phyloP scores from a whole-genome alignment of 2,113 vertebrate genomes.

The Conger conger region DNA sequence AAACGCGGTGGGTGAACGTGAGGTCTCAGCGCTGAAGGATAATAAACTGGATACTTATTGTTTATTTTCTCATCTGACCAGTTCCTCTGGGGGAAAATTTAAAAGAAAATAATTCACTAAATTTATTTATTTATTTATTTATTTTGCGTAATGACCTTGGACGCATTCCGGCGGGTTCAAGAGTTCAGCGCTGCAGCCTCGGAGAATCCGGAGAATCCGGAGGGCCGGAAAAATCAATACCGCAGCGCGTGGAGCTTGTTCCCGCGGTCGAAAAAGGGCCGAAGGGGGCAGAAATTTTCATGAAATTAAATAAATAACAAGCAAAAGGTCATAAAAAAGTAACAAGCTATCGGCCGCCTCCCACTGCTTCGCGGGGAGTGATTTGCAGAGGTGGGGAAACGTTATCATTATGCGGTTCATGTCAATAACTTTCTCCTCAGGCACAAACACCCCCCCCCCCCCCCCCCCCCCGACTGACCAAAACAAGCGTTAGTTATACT shows the following conservation, averaged over 20 bases:
- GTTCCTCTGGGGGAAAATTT: neutral
- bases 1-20: neutral
- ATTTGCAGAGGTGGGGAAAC: slow-evolving; percentile 46
- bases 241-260: slow-evolving; percentile 7
- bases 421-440: slow-evolving; percentile 49
- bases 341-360: slow-evolving; percentile 17
- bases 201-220: slow-evolving; percentile 18
- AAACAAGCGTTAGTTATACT: slow-evolving; percentile 49
- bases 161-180: neutral
- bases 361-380: slow-evolving; percentile 23
- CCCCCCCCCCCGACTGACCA: slow-evolving; percentile 28
- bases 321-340: slow-evolving; percentile 1
- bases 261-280: slow-evolving; percentile 11
- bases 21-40: neutral
- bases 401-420: slow-evolving; percentile 43
- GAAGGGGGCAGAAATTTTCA: slow-evolving; percentile 25
- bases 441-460: slow-evolving; percentile 25
- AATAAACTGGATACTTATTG: neutral
- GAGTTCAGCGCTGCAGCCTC: slow-evolving; percentile 4
- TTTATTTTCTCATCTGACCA: neutral
- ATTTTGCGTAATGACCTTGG: neutral
- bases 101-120: neutral
- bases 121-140: too few species aligned
- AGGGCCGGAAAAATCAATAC: slow-evolving; percentile 24
- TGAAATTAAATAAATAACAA: neutral